Evolutionary conservation across 1,140 invertebrate genomes (phyloP).

Genomic region (Drosophila auraria): DNA sequence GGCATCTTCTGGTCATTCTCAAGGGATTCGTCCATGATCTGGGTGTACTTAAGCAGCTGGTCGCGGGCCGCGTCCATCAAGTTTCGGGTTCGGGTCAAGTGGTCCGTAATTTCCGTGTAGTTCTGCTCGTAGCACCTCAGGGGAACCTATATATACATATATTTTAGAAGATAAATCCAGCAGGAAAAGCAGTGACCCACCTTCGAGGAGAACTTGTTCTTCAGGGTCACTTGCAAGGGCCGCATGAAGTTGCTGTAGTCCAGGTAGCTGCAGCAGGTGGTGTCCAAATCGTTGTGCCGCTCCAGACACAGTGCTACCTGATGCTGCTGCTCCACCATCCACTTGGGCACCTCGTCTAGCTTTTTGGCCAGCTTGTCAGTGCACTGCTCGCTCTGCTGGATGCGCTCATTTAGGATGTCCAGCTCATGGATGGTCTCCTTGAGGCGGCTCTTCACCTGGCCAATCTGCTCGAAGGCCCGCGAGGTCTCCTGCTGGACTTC

Average conservation of each 20-base stretch:
- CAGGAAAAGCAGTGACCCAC: background rate
- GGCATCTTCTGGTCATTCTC: accelerated
- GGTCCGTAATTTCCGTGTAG: background rate
- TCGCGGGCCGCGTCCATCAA: background rate
- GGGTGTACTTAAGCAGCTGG: background rate
- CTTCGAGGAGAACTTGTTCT: background rate
- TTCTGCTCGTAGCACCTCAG: background rate
- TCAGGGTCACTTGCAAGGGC: background rate
- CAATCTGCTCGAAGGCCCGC: background rate
- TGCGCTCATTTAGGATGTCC: background rate
- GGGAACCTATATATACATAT: background rate
- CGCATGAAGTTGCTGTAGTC: slow-evolving; percentile 10
- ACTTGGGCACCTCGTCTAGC: slow-evolving; percentile 8
- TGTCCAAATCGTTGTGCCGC: slow-evolving; percentile 21
- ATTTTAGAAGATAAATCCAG: background rate
- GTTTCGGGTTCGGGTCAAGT: background rate
- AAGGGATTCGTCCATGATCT: background rate
- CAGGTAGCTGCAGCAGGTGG: background rate
- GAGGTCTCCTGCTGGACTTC: slow-evolving; percentile 11
- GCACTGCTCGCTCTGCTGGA: background rate
- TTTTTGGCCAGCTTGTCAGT: background rate
- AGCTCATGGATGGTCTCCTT: slow-evolving; percentile 6
- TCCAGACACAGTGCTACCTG: slow-evolving; percentile 18
- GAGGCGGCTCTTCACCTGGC: background rate
- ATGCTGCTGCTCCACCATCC: slow-evolving; percentile 7